Evolutionary conservation across 2,113 vertebrate genomes (phyloP), one percentile per base, ranked within the genome.

Genomic region (Hippocampus abdominalis): DNA sequence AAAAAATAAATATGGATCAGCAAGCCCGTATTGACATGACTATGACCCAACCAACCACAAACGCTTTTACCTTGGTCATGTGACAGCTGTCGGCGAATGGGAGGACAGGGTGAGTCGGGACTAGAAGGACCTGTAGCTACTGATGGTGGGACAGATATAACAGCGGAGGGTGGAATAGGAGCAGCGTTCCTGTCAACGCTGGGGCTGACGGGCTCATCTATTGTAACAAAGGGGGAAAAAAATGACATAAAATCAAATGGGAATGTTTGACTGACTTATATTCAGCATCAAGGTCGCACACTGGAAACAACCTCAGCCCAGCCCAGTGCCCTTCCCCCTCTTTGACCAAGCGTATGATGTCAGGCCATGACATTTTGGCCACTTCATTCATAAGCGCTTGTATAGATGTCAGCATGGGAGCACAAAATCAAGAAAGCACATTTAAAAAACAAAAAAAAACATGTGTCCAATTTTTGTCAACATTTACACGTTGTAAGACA

Each of bases 191-290:
- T 94, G 88, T 99, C 97, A 51, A 95, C 94, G 76, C 95, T 98
- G 64, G 97, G 97, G 87, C 96, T 99, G 70, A 94, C 94, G 0
- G 95, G 96, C 78, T 99, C 97, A 88, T 99, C 97, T 99, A 73
- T 51, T 69, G 83, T 16, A 76, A 62, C 8, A 62, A 7, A 60
- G 3, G 16, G 16, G 3, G 1, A 64, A 8, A 64, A 25, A 25
- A 5, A 23, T 13, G 23, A 18, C 27, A 9, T 46, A 4, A 18
- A 42, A 42, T 23, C 2, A 12, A 42, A 64, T 23, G 2, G 36
- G 12, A 4, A 5, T n/a, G 10, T 40, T 40, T 13, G 36, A 15
- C 42, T n/a, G 13, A n/a, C 32, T 10, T 20, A 9, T 20, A 4
- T 62, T 39, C 18, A 12, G 32, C 18, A 62, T 21, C 32, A 39